phyloP scores from a whole-genome alignment of 2,797 vertebrate genomes.

The Cuniculus paca region DNA sequence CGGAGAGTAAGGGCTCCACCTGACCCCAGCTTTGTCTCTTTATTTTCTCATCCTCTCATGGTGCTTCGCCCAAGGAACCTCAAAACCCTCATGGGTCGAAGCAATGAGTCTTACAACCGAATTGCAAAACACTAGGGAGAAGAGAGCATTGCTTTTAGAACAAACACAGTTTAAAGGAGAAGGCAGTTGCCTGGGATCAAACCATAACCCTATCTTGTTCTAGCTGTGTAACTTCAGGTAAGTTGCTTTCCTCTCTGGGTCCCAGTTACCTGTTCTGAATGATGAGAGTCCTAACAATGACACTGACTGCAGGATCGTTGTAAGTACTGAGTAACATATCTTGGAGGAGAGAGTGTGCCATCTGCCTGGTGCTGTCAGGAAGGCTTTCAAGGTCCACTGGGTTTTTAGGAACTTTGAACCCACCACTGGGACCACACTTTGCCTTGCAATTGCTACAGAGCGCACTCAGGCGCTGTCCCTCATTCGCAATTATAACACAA shows the following conservation, averaged over 20 bases:
- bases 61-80: no score
- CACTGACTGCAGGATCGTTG: no score
- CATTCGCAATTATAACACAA: background rate
- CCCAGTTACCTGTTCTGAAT: background rate
- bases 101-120: background rate
- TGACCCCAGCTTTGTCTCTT: no score
- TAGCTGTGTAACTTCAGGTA: background rate
- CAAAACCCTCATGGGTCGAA: no score
- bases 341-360: background rate
- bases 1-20: no score
- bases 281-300: background rate
- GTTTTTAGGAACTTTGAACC: background rate
- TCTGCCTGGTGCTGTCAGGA: background rate
- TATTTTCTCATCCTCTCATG: no score
- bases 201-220: background rate
- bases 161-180: background rate
- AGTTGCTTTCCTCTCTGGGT: background rate
- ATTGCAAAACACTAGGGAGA: background rate
- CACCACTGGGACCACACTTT: background rate
- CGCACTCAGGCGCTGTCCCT: background rate
- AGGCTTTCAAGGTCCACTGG: background rate
- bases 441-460: background rate
- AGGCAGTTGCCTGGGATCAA: background rate
- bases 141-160: background rate
- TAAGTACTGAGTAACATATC: background rate